A percentile compares a stretch with the other conserved stretches of the same genome.
Conservation (phyloP, 1,140 invertebrate genomes). For the Drosophila rufa region DNA sequence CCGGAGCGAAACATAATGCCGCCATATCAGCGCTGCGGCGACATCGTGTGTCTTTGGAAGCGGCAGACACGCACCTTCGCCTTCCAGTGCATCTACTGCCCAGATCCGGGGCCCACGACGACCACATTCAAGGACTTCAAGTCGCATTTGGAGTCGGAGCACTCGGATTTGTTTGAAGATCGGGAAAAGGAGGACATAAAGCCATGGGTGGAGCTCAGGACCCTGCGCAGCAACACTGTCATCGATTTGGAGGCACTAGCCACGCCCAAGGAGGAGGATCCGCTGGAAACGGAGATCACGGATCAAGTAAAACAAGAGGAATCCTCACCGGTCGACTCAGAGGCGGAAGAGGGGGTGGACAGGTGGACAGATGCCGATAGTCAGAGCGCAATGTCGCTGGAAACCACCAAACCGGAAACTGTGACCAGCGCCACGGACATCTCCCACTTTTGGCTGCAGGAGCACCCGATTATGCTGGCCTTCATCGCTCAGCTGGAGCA, state of each 20-base stretch:
- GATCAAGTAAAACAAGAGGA: not conserved
- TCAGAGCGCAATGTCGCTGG: not conserved
- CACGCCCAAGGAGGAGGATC: not conserved
- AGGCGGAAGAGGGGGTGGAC: not conserved
- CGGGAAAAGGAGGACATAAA: not conserved
- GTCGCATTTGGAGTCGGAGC: conserved; percentile 24
- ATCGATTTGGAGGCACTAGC: not conserved
- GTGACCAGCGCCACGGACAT: not conserved
- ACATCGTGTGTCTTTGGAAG: conserved; percentile 40
- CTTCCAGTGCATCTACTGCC: conserved; percentile 47
- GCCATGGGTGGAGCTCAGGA: not conserved
- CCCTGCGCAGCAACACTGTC: not conserved
- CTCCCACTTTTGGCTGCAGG: conserved; percentile 30
- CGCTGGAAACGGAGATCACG: not conserved
- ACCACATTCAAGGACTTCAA: conserved; percentile 41
- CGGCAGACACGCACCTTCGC: conserved; percentile 16
- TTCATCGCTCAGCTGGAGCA: conserved; percentile 41
- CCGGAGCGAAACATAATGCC: conserved; percentile 12
- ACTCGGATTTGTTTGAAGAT: conserved; percentile 19
- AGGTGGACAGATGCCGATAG: not conserved
- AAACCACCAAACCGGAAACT: not conserved
- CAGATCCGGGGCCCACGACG: conserved; percentile 9
- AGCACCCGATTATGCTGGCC: conserved; percentile 48
- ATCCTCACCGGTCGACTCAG: not conserved
- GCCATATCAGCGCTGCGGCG: conserved; percentile 42